phyloP scores from a whole-genome alignment of 2,797 vertebrate genomes.

The Merluccius polli region DNA sequence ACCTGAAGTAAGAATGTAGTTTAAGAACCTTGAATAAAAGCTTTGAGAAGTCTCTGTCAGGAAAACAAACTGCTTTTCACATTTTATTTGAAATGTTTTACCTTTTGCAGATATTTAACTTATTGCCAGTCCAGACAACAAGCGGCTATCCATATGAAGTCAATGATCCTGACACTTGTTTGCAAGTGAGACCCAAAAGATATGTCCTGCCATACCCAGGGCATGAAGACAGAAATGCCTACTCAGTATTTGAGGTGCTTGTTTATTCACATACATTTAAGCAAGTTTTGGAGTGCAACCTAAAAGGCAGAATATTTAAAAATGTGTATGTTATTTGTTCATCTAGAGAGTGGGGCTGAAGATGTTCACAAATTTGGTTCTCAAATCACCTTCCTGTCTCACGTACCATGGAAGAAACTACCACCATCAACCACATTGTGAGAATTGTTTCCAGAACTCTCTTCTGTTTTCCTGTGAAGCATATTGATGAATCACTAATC shows the following conservation, averaged over 20 bases:
- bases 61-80: background rate
- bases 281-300: background rate
- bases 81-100: background rate
- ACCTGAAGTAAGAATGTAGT: too few relatives aligned
- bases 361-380: conserved; percentile 60
- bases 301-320: background rate
- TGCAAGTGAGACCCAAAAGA: conserved; percentile 45
- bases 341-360: conserved; percentile 64
- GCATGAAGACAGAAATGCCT: conserved; percentile 9
- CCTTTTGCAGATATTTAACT: conserved; percentile 47
- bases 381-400: conserved; percentile 51
- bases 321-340: conserved; percentile 9
- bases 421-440: background rate
- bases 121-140: conserved; percentile 35
- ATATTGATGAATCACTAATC: background rate
- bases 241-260: conserved; percentile 48
- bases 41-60: background rate
- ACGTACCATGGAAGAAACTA: conserved; percentile 46
- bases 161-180: conserved; percentile 31
- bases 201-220: background rate
- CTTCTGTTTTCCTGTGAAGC: background rate
- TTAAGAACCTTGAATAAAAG: too few relatives aligned
- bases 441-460: too few relatives aligned
- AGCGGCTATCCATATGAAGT: conserved; percentile 19
- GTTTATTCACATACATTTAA: background rate